These are phyloP conservation scores for Mixornis gularis DNA, from an alignment of 2,113 vertebrate genomes.

Conservation along the genomic window DNA sequence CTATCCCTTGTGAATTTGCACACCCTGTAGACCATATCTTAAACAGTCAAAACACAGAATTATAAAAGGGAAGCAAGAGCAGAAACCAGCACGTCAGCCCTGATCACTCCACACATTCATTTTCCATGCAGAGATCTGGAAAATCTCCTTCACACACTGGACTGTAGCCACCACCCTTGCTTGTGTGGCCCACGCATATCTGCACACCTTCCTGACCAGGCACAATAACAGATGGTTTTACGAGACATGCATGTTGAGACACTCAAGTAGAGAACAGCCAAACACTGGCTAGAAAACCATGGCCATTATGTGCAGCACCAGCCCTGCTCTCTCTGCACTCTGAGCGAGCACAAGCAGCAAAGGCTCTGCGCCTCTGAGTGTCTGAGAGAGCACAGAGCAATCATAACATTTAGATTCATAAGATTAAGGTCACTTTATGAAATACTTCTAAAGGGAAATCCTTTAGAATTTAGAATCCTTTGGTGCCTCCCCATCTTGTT, in stretches of 20 bases:
- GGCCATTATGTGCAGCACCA: not conserved
- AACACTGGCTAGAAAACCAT: not conserved
- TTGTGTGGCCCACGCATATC: fast-evolving
- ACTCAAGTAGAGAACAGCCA: not conserved
- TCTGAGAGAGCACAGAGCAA: not conserved
- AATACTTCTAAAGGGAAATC: not conserved
- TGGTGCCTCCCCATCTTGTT: not conserved
- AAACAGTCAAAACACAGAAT: not conserved
- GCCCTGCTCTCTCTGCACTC: not conserved
- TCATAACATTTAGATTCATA: not conserved
- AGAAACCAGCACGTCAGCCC: fast-evolving
- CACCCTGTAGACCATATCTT: not conserved
- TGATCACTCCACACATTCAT: not conserved
- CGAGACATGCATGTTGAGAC: not conserved
- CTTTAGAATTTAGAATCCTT: not conserved
- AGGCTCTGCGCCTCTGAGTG: not conserved
- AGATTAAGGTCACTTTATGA: not conserved
- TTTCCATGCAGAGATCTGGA: not conserved
- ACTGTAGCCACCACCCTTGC: not conserved
- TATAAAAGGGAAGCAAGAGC: not conserved
- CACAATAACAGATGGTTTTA: not conserved
- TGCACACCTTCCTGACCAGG: not conserved
- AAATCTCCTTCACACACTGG: not conserved
- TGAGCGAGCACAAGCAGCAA: not conserved
- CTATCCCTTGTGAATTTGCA: not conserved